Conservation (phyloP, 2,888 invertebrate species). For the Sesia apiformis region DNA sequence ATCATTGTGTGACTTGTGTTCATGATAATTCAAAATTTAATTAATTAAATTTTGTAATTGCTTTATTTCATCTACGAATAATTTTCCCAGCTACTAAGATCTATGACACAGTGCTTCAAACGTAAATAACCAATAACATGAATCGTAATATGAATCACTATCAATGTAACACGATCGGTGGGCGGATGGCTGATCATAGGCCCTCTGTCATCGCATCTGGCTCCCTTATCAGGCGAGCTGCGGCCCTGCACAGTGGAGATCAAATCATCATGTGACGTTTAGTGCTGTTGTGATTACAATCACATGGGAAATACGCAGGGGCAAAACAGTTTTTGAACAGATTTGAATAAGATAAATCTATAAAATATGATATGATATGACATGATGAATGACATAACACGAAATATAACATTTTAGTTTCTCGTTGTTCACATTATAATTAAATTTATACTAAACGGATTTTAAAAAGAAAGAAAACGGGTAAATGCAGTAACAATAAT, state of each 20-base stretch:
- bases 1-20: no score
- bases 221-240: constrained; percentile 38
- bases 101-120: background rate
- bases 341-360: background rate
- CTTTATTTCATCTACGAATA: background rate
- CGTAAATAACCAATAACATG: background rate
- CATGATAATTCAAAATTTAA: no score
- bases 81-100: background rate
- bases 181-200: constrained; percentile 34
- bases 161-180: constrained; percentile 48
- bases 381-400: background rate
- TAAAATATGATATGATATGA: background rate
- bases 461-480: no score
- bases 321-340: background rate
- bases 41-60: background rate
- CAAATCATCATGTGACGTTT: constrained; percentile 9
- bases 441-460: no score
- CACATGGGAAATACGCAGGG: background rate
- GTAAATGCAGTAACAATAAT: no score
- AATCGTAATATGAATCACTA: constrained; percentile 9
- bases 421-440: no score
- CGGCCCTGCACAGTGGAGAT: constrained; percentile 17
- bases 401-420: no score
- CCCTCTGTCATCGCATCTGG: constrained; percentile 36
- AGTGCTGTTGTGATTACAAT: background rate